phyloP scores from a whole-genome alignment of 1,140 invertebrate genomes.

The Ceratina japonica region DNA sequence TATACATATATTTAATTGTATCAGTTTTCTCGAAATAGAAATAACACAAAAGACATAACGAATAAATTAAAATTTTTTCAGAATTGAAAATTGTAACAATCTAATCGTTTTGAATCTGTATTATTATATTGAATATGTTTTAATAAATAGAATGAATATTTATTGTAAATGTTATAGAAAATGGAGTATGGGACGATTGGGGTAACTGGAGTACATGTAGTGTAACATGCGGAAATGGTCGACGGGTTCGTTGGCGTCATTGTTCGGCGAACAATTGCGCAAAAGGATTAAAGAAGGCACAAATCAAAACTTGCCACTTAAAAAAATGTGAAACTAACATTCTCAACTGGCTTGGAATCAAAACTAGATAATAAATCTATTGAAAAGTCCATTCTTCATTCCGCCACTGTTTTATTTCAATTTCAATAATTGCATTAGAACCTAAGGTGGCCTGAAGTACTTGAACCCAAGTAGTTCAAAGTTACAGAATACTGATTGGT shows the following conservation, averaged over 20 bases:
- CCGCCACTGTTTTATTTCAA: too few relatives aligned
- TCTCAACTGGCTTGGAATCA: conserved; percentile 61
- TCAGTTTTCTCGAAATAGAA: too few relatives aligned
- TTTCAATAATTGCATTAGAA: too few relatives aligned
- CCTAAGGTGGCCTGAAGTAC: too few relatives aligned
- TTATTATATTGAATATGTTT: neutral
- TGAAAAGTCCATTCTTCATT: too few relatives aligned
- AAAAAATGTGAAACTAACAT: conserved; percentile 47
- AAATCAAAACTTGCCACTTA: conserved; percentile 55
- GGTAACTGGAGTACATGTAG: conserved; percentile 61
- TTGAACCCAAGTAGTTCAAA: too few relatives aligned
- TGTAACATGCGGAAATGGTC: conserved; percentile 62
- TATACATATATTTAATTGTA: too few relatives aligned
- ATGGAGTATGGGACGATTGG: conserved; percentile 57
- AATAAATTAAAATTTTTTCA: too few relatives aligned
- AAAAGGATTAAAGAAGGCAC: conserved; percentile 60
- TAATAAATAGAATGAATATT: neutral
- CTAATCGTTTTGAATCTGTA: too few relatives aligned
- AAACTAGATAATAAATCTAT: conserved; percentile 30
- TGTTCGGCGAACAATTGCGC: conserved; percentile 51
- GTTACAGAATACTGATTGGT: too few relatives aligned
- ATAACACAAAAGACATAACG: too few relatives aligned
- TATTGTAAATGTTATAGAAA: conserved; percentile 23
- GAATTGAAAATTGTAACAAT: too few relatives aligned
- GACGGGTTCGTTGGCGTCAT: conserved; percentile 65